Evolutionary conservation across 2,113 vertebrate species (phyloP).

Genomic region (Gila orcuttii): DNA sequence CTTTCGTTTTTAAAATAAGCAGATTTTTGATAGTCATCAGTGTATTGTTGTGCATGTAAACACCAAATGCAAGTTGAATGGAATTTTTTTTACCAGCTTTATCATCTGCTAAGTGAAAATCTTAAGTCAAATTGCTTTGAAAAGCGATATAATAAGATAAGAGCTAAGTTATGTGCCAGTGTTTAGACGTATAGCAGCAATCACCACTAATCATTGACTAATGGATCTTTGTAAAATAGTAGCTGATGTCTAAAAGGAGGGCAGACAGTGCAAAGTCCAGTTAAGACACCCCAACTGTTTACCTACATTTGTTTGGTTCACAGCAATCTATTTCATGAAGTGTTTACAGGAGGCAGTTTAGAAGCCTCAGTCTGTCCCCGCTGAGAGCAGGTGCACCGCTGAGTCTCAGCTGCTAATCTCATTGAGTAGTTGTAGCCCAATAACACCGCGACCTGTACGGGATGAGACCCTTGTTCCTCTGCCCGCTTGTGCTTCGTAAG

Average conservation of each 20-base stretch:
- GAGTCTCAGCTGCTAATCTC: slow-evolving; percentile 28
- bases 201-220: background rate
- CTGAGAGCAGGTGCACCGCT: slow-evolving; percentile 32
- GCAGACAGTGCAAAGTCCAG: background rate
- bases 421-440: slow-evolving; percentile 20
- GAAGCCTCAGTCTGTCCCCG: slow-evolving; percentile 21
- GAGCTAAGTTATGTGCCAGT: background rate
- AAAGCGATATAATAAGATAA: background rate
- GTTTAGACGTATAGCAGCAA: background rate
- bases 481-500: background rate
- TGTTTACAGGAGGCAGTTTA: slow-evolving; percentile 22
- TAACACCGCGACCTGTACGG: background rate
- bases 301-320: slow-evolving; percentile 27
- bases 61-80: background rate
- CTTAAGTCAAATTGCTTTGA: background rate
- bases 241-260: background rate
- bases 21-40: background rate
- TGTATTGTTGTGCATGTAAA: background rate
- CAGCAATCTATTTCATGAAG: background rate
- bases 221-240: background rate
- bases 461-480: slow-evolving; percentile 17
- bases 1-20: background rate
- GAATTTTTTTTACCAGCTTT: background rate
- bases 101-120: background rate
- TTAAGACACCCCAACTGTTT: slow-evolving; percentile 3